These are phyloP conservation scores for Leucoraja ocellata DNA, from an alignment of 2,797 vertebrate species.

Conservation along the genomic window DNA sequence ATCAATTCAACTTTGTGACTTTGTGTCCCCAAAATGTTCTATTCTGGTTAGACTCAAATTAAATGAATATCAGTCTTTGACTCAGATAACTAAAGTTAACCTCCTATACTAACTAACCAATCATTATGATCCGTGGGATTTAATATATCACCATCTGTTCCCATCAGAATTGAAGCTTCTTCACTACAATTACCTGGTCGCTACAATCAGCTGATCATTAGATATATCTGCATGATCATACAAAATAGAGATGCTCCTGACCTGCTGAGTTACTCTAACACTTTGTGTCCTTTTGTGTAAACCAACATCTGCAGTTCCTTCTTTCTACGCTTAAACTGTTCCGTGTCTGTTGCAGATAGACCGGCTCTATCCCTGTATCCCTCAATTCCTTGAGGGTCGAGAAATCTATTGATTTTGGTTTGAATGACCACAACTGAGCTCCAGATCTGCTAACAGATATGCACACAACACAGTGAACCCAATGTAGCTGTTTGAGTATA, in stretches of 20 bases:
- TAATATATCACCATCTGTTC: not conserved
- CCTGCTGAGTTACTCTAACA: too few relatives aligned
- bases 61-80: not conserved
- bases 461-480: too few relatives aligned
- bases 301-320: too few relatives aligned
- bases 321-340: too few relatives aligned
- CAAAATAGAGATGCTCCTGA: not conserved
- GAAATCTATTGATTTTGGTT: too few relatives aligned
- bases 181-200: not conserved
- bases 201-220: not conserved
- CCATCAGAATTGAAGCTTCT: not conserved
- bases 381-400: too few relatives aligned
- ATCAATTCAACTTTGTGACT: not conserved
- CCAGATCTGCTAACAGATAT: too few relatives aligned
- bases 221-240: not conserved
- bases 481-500: too few relatives aligned
- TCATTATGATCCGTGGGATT: not conserved
- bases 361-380: too few relatives aligned
- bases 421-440: too few relatives aligned
- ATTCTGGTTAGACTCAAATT: not conserved
- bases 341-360: too few relatives aligned
- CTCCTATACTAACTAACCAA: not conserved
- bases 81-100: not conserved
- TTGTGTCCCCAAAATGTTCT: not conserved
- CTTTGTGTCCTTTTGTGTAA: too few relatives aligned